Evolutionary conservation across 1,140 invertebrate genomes (phyloP), one percentile per base, ranked within the genome.

Genomic region (Lordiphosa mommai): DNA sequence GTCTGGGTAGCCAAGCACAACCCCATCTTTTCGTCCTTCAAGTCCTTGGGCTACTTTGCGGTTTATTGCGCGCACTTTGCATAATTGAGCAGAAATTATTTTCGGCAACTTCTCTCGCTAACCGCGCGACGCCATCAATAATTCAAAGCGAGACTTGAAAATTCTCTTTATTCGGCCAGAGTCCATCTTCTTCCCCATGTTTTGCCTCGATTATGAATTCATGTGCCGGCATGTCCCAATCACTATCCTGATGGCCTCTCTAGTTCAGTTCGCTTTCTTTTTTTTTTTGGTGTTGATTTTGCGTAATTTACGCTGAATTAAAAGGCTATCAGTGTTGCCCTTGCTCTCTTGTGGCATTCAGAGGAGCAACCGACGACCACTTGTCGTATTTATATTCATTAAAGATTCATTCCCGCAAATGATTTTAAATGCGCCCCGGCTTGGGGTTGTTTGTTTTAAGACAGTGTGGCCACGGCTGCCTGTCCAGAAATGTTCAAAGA

Each of bases 11-110:
- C 1, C 23, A 2, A 2, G 23, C 23, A 60, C 57, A 57, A 55
- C 50, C 68, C 49, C 51, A 52, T 63, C 59, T 27, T 10, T n/a
- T 36, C 16, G 2, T 43, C 20, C 4, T 20, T 7, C 40, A 13
- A 37, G 23, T 20, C 20, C 12, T 27, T 27, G 38, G 48, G 73
- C 74, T 80, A 74, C 74, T 80, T 80, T 80, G 74, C 74, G 74
- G 74, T 80, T 80, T 80, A 84, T 82, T 82, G 65, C 77, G 76
- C 67, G 66, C 77, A 82, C 77, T 82, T 82, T 82, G 76, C 77
- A 82, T 82, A 82, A 82, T 82, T 82, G 67, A 84, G 64, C 52
- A 53, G 46, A 80, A 80, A 74, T 80, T 69, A 80, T 71, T 79
- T 79, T 80, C 6, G 61, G 69, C 36, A 60, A 61, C 40, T 65